Evolutionary conservation across 1,140 invertebrate genomes (phyloP), one percentile per base, ranked within the genome.

Genomic region (Heliconius congener): DNA sequence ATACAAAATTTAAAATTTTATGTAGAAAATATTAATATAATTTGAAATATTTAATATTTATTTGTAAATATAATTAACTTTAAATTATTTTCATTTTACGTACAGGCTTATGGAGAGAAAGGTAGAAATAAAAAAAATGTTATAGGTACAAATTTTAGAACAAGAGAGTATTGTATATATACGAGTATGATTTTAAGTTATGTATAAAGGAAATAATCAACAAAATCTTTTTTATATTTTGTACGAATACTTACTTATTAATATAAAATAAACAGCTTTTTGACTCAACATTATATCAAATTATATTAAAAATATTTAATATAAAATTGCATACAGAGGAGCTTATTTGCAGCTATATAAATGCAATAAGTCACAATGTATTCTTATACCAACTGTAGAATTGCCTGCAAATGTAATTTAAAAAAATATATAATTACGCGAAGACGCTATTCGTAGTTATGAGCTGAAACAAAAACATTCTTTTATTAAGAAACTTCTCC

Each of bases 381-480:
- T 66, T 66, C 60, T 30, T 66, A 66, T 30, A 60, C 39, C 39
- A 13, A 46, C 60, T 30, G 60, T 66, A 66, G 60, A 60, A 19
- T 66, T 66, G 60, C 60, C 60, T 50, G n/a, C 19, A 50, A 70
- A 76, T 37, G 60, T 71, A 76, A 70, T 76, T 70, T 52, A n/a
- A 34, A 76, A 76, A 71, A 66, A 39, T 30, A 76, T 34, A 70
- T 42, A 76, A 76, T 76, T 70, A 70, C 27, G 39, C 37, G 27
- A 30, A 42, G 34, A 42, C 60, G 66, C 52, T 46, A 70, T 70
- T 55, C 60, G 60, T 71, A 50, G 74, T 75, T 75, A 75, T 75
- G 74, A 76, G 46, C 39, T 76, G 37, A 57, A 80, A 80, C n/a
- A 74, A 74, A 71, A 80, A 60, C 73, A 37, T 30, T 66, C 11